Base-by-base conservation (phyloP, 92 coral and sea anemone species). In the Phenganax subtilis region DNA sequence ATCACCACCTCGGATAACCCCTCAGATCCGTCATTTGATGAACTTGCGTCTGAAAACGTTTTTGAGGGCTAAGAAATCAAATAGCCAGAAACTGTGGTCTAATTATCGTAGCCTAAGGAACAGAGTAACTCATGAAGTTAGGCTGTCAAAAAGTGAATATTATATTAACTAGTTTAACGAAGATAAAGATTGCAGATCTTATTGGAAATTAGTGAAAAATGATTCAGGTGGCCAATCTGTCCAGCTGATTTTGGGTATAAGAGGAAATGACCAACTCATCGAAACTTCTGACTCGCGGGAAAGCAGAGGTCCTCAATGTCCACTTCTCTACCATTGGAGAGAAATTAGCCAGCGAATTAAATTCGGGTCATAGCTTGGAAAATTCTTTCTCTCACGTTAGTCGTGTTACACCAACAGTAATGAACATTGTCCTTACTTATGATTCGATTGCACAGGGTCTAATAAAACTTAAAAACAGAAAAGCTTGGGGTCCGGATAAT, bases 1-100 rank as follows among this genome's bases (percentile, higher is more conserved):
- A 12, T 86, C 90, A 29, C 63, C 79, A n/a, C 87, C 86, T 12
- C 82, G 88, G 82, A 82, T 86, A 59, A 75, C 86, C 44, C 81
- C 76, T 10, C 76, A 74, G 75, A 82, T 82, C 30, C 77, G 82
- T 52, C 85, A 81, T 58, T 12, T 71, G 81, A 81, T 85, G 77
- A 85, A 85, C 55, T 30, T 75, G 66, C 55, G 88, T 0, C 81
- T 30, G 25, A 85, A 81, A 62, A 51, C 55, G 47, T 74, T 72
- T 16, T 27, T 47, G 54, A 81, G 31, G 64, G 85, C 55, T n/a
- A 63, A 72, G 29, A 31, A 58, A 31, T 16, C 71, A n/a, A 75
- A 75, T 75, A 65, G 75, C 65, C 74, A 65, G 12, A 62, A 81
- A 27, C 75, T 57, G 51, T 86, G 88, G 88, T 54, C 61, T 30